These are phyloP conservation scores for Diorhabda elongata DNA, from an alignment of 1,140 invertebrate genomes.

Conservation along the genomic window DNA sequence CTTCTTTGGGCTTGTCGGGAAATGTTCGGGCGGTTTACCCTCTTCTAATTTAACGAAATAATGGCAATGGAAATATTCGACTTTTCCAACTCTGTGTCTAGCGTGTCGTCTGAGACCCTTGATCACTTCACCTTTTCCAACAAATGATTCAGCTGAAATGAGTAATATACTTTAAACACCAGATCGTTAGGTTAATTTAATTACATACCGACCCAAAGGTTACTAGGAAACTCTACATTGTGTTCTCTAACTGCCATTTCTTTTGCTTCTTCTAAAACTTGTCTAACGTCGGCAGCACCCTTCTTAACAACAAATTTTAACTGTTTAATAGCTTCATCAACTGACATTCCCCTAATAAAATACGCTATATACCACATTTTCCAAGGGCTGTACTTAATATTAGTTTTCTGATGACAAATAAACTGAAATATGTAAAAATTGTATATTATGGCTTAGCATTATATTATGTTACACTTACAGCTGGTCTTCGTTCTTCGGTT, in stretches of 20 bases:
- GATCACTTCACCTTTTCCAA: constrained; percentile 66
- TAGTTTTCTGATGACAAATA: constrained; percentile 75
- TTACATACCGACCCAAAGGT: constrained; percentile 91
- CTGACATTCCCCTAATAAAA: constrained; percentile 83
- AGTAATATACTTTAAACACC: neutral
- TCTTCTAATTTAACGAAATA: constrained; percentile 90
- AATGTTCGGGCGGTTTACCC: constrained; percentile 81
- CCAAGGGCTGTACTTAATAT: constrained; percentile 85
- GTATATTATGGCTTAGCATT: neutral
- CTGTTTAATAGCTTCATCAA: constrained; percentile 92
- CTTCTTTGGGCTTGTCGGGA: constrained; percentile 60
- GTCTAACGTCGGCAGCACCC: constrained; percentile 73
- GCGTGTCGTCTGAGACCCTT: constrained; percentile 84
- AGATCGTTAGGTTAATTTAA: neutral
- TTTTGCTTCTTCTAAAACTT: constrained; percentile 84
- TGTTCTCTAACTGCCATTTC: constrained; percentile 81
- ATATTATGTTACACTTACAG: constrained; percentile 59
- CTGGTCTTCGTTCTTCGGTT: constrained; percentile 73
- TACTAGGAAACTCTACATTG: constrained; percentile 92
- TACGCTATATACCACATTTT: constrained; percentile 90
- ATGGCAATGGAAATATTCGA: constrained; percentile 78
- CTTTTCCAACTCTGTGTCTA: constrained; percentile 59
- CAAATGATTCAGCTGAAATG: constrained; percentile 77
- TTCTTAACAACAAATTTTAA: constrained; percentile 79
- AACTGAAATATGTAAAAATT: constrained; percentile 60